Evolutionary conservation across 2,113 vertebrate genomes (phyloP).

Genomic region (Mus musculus): DNA sequence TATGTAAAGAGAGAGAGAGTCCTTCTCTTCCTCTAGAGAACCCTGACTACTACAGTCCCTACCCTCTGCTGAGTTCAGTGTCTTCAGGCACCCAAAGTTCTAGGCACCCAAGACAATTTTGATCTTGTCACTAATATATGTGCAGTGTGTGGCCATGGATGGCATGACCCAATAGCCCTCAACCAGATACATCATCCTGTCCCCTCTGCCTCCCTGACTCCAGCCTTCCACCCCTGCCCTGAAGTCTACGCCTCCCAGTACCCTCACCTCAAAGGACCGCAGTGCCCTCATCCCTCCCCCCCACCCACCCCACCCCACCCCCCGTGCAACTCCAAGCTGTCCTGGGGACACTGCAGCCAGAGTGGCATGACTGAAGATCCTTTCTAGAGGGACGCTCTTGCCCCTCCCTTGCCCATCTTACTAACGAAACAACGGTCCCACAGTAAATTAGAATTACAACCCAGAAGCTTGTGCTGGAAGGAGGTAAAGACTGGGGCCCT

Average conservation of each 20-base stretch:
- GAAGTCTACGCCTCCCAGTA: too few species aligned
- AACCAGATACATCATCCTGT: not conserved
- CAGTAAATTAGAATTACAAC: not conserved
- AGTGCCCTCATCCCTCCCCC: not conserved
- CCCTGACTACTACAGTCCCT: not conserved
- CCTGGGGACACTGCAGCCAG: not conserved
- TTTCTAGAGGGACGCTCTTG: not conserved
- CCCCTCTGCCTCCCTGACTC: not conserved
- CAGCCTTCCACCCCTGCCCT: not conserved
- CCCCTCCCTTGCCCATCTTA: not conserved
- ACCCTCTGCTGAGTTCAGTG: not conserved
- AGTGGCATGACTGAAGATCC: not conserved
- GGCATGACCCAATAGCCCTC: not conserved
- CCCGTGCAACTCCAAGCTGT: not conserved
- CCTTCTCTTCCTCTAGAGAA: not conserved
- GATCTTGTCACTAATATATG: not conserved
- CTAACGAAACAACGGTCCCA: not conserved
- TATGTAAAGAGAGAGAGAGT: not conserved
- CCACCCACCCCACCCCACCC: too few species aligned
- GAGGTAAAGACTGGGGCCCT: not conserved
- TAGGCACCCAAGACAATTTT: fast-evolving
- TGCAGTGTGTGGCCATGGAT: not conserved
- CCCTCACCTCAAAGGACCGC: not conserved
- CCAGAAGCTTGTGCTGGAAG: not conserved
- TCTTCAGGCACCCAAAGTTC: not conserved